Evolutionary conservation across 2,113 vertebrate genomes (phyloP), one percentile per base, ranked within the genome.

Genomic region (Onychostruthus taczanowskii): DNA sequence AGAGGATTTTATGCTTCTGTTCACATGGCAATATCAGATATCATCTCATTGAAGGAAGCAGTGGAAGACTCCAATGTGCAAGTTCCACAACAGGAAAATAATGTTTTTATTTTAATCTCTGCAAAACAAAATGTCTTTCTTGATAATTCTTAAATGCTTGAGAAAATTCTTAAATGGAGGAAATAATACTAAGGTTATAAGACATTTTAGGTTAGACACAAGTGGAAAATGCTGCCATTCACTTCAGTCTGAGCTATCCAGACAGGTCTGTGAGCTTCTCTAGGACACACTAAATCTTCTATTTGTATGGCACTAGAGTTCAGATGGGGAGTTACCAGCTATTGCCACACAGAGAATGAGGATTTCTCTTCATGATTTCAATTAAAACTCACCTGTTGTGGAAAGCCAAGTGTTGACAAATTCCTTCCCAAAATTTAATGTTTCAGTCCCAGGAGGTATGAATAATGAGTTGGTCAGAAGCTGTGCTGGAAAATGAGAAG

Each of bases 1-100:
- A 94, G 95, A 90, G n/a, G 76, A 91, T 64, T 94, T 94, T 44
- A 74, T 84, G 73, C 79, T 94, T 63, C 93, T 97, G 61, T 93
- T 95, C 62, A 83, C 58, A 86, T 18, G 44, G 72, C 12, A 69
- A 24, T 76, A 96, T 72, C 84, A 64, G 43, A 21, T 90, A 78
- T 44, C 50, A 85, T 70, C 70, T 79, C 80, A 44, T 47, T 69
- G 55, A 41, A 76, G 90, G 84, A 84, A 94, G 64, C 35, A 63
- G 30, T 41, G 39, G 39, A 41, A 63, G 55, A 33, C 37, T 93
- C 19, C 55, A 49, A n/a, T 35, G 33, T 87, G 53, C 46, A 72
- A 80, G 53, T 72, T 37, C 84, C 30, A 87, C 39, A 52, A 13
- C 33, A 84, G 87, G 70, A 92, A 89, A 95, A 89, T n/a, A 68